phyloP scores from a whole-genome alignment of 2,797 vertebrate genomes.

The Sternarchorhynchus goeldii region DNA sequence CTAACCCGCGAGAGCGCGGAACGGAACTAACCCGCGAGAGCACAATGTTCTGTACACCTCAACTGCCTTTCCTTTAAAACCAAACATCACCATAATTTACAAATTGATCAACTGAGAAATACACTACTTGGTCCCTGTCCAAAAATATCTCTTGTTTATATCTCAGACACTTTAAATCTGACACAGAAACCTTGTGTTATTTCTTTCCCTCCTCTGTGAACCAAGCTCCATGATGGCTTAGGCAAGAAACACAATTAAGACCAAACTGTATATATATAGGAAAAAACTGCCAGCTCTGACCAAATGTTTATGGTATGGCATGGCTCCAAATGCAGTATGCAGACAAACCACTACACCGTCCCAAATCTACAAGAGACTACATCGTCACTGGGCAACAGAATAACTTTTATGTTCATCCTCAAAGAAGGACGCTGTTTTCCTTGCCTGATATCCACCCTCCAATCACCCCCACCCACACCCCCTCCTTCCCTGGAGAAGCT shows the following conservation, averaged over 20 bases:
- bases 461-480: background rate
- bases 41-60: background rate
- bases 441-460: background rate
- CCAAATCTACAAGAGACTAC: background rate
- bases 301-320: background rate
- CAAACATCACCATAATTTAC: background rate
- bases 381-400: background rate
- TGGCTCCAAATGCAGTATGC: background rate
- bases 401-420: background rate
- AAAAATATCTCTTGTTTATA: no score
- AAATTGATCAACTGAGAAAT: background rate
- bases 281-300: no score
- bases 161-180: no score
- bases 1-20: background rate
- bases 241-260: background rate
- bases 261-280: background rate
- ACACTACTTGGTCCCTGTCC: no score
- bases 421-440: slow-evolving; percentile 15
- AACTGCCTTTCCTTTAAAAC: background rate
- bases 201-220: background rate
- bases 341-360: background rate
- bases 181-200: background rate
- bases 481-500: slow-evolving; percentile 44
- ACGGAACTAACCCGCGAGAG: background rate
- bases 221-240: background rate